Evolutionary conservation across 2,888 invertebrate species (phyloP).

Genomic region (Acanthopleura granulata): DNA sequence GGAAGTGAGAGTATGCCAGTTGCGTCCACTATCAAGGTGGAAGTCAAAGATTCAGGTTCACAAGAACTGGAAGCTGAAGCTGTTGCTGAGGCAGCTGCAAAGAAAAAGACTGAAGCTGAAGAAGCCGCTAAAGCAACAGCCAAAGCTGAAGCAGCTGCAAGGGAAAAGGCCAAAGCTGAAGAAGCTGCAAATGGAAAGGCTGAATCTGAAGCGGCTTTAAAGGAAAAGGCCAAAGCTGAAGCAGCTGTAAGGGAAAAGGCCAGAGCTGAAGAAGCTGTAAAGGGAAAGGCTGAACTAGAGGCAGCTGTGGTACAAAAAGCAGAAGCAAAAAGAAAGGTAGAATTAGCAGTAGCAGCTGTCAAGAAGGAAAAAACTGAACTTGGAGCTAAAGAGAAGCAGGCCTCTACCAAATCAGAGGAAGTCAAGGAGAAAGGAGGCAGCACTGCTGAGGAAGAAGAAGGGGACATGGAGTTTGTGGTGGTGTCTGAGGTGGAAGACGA

Average conservation of each 20-base stretch:
- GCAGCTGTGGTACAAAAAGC: not conserved
- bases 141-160: not conserved
- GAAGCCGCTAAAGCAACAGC: not conserved
- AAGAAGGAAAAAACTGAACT: not conserved
- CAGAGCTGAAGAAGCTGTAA: not conserved
- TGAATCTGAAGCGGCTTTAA: not conserved
- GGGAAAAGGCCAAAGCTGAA: not conserved
- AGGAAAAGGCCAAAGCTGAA: not conserved
- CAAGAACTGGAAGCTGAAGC: not conserved
- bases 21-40: not conserved
- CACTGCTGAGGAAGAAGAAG: not conserved
- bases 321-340: not conserved
- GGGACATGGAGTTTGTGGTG: conserved; percentile 15
- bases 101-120: not conserved
- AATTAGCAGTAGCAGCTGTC: not conserved
- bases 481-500: conserved; percentile 4
- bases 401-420: not conserved
- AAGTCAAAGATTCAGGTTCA: not conserved
- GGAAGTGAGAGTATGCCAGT: not conserved
- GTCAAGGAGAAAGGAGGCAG: not conserved
- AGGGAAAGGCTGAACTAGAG: not conserved
- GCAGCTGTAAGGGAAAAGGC: not conserved
- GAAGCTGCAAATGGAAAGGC: not conserved
- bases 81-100: not conserved
- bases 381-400: not conserved